phyloP scores from a whole-genome alignment of 2,888 invertebrate genomes.

The Hyles lineata region DNA sequence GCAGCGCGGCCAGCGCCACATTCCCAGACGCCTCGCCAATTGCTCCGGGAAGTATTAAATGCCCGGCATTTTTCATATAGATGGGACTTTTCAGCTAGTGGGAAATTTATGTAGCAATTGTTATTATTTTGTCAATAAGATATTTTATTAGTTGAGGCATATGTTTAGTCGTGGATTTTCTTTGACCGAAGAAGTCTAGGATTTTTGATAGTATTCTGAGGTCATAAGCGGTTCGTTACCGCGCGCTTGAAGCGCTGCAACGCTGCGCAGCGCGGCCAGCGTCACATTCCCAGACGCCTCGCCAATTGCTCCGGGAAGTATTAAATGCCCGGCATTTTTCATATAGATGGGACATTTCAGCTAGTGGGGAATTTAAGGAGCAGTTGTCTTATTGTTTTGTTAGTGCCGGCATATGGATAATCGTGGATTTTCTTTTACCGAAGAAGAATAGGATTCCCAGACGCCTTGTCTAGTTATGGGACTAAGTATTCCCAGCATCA shows the following conservation, averaged over 20 bases:
- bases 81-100: not conserved
- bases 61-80: slow-evolving; percentile 11
- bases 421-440: too few species aligned
- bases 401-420: too few species aligned
- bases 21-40: slow-evolving; percentile 14
- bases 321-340: slow-evolving; percentile 21
- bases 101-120: too few species aligned
- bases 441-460: not conserved
- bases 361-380: too few species aligned
- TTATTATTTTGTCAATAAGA: too few species aligned
- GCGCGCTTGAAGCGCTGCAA: slow-evolving; percentile 1
- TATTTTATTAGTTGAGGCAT: too few species aligned
- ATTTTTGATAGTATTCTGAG: too few species aligned
- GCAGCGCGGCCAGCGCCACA: slow-evolving; percentile 12
- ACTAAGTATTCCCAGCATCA: slow-evolving; percentile 17
- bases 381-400: too few species aligned
- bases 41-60: slow-evolving; percentile 27
- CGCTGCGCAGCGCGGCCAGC: not conserved
- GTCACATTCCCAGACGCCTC: slow-evolving; percentile 13
- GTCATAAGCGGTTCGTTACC: not conserved
- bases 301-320: slow-evolving; percentile 17
- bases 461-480: slow-evolving; percentile 17
- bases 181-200: too few species aligned
- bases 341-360: not conserved
- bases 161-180: too few species aligned